Evolutionary conservation across 2,797 vertebrate species (phyloP).

Genomic region (Helarctos malayanus): DNA sequence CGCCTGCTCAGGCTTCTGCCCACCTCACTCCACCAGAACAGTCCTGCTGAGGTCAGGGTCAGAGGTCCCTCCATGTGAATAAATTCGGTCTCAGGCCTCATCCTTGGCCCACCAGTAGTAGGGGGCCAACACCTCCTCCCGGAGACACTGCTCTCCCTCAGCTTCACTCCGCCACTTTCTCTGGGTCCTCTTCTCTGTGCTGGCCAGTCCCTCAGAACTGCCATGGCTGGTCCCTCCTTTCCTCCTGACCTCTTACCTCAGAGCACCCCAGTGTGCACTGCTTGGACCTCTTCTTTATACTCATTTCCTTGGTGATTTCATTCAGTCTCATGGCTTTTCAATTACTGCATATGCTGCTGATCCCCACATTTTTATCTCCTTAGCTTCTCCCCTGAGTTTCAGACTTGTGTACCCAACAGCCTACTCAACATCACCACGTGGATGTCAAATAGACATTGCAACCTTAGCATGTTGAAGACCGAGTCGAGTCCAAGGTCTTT

Average conservation of each 20-base stretch:
- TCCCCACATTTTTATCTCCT: neutral
- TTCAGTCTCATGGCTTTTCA: slow-evolving; percentile 7
- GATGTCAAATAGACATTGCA: neutral
- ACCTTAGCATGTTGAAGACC: neutral
- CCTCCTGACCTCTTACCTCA: neutral
- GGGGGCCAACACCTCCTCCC: rapidly evolving
- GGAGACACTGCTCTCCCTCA: rapidly evolving
- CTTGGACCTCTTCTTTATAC: neutral
- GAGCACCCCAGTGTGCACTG: neutral
- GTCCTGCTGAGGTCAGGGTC: neutral
- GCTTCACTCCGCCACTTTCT: neutral
- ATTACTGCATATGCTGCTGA: neutral
- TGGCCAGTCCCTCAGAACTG: neutral
- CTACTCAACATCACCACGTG: neutral
- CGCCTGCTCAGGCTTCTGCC: neutral
- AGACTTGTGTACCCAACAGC: neutral
- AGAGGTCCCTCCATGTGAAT: neutral
- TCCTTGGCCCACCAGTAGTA: too few species aligned
- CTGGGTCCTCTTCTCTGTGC: neutral
- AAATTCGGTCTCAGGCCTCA: neutral
- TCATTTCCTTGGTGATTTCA: slow-evolving; percentile 8
- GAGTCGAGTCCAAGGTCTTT: neutral
- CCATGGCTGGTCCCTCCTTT: neutral
- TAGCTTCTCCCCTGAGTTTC: slow-evolving; percentile 22
- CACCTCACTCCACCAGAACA: neutral